Percentiles rank a stretch among this genome's conserved stretches.
These are phyloP conservation scores for Stenoptilia bipunctidactyla DNA, from an alignment of 2,888 invertebrate genomes.

Conservation along the genomic window DNA sequence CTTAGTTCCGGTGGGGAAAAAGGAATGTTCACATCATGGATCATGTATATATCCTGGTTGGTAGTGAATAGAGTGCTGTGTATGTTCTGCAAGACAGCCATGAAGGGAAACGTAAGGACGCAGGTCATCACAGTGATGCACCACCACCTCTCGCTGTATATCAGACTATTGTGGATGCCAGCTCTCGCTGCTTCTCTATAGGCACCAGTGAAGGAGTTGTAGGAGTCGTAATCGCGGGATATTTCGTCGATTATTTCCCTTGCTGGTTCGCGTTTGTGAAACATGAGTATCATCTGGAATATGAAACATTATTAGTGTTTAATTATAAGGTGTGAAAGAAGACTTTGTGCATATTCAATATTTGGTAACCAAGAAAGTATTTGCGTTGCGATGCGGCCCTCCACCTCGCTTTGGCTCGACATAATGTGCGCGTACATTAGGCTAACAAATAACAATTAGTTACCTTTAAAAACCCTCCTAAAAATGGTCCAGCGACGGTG, in stretches of 20 bases:
- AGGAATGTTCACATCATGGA: conserved; percentile 35
- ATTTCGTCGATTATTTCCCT: conserved; percentile 32
- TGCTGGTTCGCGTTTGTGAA: conserved; percentile 21
- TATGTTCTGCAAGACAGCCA: conserved; percentile 23
- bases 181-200: conserved; percentile 19
- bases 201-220: conserved; percentile 17
- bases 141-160: conserved; percentile 34
- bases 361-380: no score
- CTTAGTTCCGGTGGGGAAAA: conserved; percentile 22
- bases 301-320: no score
- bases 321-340: no score
- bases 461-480: conserved; percentile 37
- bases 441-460: no score
- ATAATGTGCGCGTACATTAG: no score
- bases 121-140: conserved; percentile 16
- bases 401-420: no score
- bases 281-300: conserved; percentile 34
- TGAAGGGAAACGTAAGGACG: conserved; percentile 28
- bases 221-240: conserved; percentile 23
- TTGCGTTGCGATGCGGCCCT: no score
- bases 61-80: conserved; percentile 23
- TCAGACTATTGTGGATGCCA: conserved; percentile 19
- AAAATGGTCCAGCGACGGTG: conserved; percentile 37
- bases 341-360: no score
- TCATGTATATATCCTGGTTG: conserved; percentile 29